These are phyloP conservation scores for human (Homo sapiens) DNA, from an alignment of 2,113 vertebrate species.

Conservation along the genomic window GRCh38 chr5:102889501-102890000, in stretches of 20 bases:
- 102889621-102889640: neutral
- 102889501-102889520: neutral
- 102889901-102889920: neutral
- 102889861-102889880: neutral
- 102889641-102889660: neutral
- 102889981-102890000: neutral
- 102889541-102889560: neutral
- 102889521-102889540: neutral
- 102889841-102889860: neutral
- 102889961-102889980: neutral
- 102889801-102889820: rapidly evolving
- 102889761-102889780: neutral
- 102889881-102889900: neutral
- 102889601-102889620: neutral
- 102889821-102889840: neutral
- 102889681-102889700: neutral
- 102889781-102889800: neutral
- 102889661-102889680: neutral
- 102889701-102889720: neutral
- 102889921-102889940: neutral
- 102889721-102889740: neutral
- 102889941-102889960: neutral
- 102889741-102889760: neutral
- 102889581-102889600: neutral
- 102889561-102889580: slow-evolving; percentile 4